These are phyloP conservation scores for Myrmecophaga tridactyla DNA, from an alignment of 2,113 vertebrate genomes.

Conservation along the genomic window DNA sequence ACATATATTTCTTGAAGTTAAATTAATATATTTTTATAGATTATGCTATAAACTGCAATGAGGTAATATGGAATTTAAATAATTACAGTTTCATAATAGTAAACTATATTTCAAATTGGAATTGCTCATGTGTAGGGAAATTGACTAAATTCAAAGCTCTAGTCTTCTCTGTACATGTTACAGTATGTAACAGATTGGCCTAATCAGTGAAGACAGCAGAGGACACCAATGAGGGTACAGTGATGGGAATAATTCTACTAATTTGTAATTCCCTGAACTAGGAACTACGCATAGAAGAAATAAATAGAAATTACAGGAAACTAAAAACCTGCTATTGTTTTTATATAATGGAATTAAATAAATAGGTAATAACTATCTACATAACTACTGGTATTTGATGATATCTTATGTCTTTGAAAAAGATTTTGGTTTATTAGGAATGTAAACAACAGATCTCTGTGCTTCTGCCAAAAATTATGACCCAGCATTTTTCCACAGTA, in stretches of 20 bases:
- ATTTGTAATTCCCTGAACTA: constrained; percentile 64
- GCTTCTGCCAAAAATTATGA: constrained; percentile 54
- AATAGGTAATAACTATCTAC: not conserved
- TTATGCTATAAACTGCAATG: not conserved
- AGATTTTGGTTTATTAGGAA: not conserved
- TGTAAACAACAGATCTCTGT: constrained; percentile 35
- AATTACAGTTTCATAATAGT: not conserved
- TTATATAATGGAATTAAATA: constrained; percentile 26
- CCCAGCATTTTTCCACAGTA: constrained; percentile 67
- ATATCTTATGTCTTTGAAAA: constrained; percentile 3
- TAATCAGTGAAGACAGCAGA: constrained; percentile 27
- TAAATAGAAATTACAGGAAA: constrained; percentile 24
- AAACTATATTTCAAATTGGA: not conserved
- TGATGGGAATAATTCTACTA: constrained; percentile 21
- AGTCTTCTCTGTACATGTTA: not conserved
- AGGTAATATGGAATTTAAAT: not conserved
- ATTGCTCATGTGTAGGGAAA: not conserved
- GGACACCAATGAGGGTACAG: not conserved
- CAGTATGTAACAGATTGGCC: constrained; percentile 44
- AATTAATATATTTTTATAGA: not conserved
- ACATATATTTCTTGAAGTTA: not conserved
- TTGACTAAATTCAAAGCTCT: not conserved
- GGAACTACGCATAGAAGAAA: not conserved
- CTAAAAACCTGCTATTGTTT: not conserved
- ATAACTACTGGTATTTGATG: not conserved